Base-by-base conservation (phyloP, 2,888 invertebrate genomes). In the Drosophila putrida region DNA sequence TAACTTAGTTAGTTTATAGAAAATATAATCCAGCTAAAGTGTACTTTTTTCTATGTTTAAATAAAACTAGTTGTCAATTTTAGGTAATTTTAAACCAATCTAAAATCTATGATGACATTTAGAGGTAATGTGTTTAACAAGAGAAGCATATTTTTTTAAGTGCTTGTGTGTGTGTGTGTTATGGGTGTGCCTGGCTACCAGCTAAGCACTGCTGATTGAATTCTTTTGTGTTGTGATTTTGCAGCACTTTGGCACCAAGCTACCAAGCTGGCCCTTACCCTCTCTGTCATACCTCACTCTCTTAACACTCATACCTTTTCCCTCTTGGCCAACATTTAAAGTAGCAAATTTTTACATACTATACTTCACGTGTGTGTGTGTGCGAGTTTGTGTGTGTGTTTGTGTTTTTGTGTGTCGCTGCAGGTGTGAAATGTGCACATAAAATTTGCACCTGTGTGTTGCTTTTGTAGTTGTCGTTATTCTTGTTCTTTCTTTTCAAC, bases 201-300 rank as follows among this genome's bases (percentile, higher is more conserved):
- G 84, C 88, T 88, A 83, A 83, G 87, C 84, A 80, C 75, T 81
- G 84, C 87, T 89, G 85, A 85, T 85, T 85, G 85, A 85, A 85
- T 84, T 89, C 87, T 82, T 85, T 85, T 85, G 88, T 89, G 85
- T 75, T 78, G 81, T 83, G 87, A 86, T 88, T 83, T 88, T 71
- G 80, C 86, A 82, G 88, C 86, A 88, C 83, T 88, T 83, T 80
- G 80, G 78, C 57, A 69, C 57, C 70, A 44, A 25, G 20, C 77
- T 68, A 53, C 59, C 55, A 55, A 65, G 44, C 50, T 15, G 49
- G 36, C 63, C 13, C 25, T 5, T 11, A 28, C 6, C 28, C 28
- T 28, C 28, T 4, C 28, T 9, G 4, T 11, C 13, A 11, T 8
- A 28, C 11, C 25, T 36, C 33, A 11, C 13, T 49, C 49, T 31